phyloP scores from a whole-genome alignment of 2,113 vertebrate species.

The Hemiscyllium ocellatum region DNA sequence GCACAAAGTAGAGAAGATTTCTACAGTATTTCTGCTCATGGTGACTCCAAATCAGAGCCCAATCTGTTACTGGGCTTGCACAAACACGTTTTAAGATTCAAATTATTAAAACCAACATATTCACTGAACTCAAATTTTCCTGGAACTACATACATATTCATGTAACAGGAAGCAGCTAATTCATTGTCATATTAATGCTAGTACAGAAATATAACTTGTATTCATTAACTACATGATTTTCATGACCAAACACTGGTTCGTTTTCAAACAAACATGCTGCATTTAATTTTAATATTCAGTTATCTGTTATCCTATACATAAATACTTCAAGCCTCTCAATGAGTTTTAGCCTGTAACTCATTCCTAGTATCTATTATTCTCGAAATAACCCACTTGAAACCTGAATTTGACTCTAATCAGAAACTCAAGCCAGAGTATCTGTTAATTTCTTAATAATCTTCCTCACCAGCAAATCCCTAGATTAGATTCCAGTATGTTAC shows the following conservation, averaged over 20 bases:
- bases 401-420: not conserved
- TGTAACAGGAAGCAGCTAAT: not conserved
- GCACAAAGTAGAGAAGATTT: not conserved
- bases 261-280: not conserved
- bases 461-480: too few relatives aligned
- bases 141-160: not conserved
- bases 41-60: not conserved
- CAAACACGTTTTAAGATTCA: not conserved
- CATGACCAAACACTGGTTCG: not conserved
- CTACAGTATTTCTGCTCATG: not conserved
- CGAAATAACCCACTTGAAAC: not conserved
- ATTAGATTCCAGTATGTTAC: too few relatives aligned
- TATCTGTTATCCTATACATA: not conserved
- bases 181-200: not conserved
- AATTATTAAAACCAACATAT: not conserved
- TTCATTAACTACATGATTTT: not conserved
- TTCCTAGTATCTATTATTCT: not conserved
- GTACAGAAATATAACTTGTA: not conserved
- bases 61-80: not conserved
- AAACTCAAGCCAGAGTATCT: not conserved
- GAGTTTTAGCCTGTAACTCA: not conserved
- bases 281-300: not conserved
- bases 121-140: not conserved
- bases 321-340: not conserved
- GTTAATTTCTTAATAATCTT: not conserved